Evolutionary conservation across 1,140 invertebrate species (phyloP).

Genomic region (Calycopis cecrops): DNA sequence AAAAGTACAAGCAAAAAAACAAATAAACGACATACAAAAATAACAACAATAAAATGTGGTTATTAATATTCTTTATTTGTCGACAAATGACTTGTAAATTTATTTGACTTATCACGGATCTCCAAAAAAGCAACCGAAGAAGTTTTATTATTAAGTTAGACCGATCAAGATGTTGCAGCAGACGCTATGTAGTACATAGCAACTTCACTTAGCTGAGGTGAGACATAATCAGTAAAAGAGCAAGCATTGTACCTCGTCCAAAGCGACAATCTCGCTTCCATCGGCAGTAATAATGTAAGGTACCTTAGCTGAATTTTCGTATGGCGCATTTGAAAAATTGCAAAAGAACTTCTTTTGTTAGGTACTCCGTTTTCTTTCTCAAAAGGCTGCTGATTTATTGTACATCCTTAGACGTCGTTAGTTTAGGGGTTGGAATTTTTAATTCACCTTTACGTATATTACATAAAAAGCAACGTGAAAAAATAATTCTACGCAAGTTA

Average conservation of each 20-base stretch:
- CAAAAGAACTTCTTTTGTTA: slow-evolving; percentile 44
- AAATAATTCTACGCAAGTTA: too few relatives aligned
- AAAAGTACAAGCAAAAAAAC: too few relatives aligned
- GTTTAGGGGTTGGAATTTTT: slow-evolving; percentile 15
- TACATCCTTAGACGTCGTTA: slow-evolving; percentile 25
- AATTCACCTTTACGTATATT: slow-evolving; percentile 8
- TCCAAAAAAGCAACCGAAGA: slow-evolving; percentile 42
- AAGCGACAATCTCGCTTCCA: slow-evolving; percentile 35
- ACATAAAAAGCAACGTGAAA: neutral
- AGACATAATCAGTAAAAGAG: slow-evolving; percentile 39
- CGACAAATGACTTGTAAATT: slow-evolving; percentile 5
- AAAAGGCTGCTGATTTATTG: slow-evolving; percentile 35
- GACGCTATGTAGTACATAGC: slow-evolving; percentile 45
- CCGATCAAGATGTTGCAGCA: slow-evolving; percentile 43
- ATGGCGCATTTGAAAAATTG: slow-evolving; percentile 54
- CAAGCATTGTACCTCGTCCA: slow-evolving; percentile 43
- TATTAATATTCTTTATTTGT: slow-evolving; percentile 16
- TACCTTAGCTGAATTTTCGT: slow-evolving; percentile 49
- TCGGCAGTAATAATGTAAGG: slow-evolving; percentile 51
- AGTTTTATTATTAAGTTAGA: slow-evolving; percentile 67
- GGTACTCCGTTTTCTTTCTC: slow-evolving; percentile 34
- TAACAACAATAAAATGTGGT: too few relatives aligned
- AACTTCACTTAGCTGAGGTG: slow-evolving; percentile 38
- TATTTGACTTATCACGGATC: slow-evolving; percentile 12
- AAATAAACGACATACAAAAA: too few relatives aligned